A percentile compares a stretch with the other conserved stretches of the same genome.
Evolutionary conservation across 2,113 vertebrate genomes (phyloP).

Genomic region (Diphyllodes magnificus): DNA sequence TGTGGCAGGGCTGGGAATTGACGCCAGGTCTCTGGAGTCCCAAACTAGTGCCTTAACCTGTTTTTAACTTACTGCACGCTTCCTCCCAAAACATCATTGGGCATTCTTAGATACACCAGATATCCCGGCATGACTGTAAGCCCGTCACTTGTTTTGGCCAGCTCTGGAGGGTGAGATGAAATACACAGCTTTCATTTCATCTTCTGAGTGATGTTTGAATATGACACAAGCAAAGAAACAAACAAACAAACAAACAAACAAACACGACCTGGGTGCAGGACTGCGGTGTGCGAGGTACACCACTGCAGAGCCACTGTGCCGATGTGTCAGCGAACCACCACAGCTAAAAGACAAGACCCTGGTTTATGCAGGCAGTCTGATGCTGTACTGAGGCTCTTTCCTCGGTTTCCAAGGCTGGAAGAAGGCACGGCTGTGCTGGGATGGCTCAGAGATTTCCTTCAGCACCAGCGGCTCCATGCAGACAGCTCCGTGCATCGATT

Average conservation of each 20-base stretch:
- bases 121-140: neutral
- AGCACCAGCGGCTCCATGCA: neutral
- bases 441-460: neutral
- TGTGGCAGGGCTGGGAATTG: neutral
- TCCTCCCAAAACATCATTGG: neutral
- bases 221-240: neutral
- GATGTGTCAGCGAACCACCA: rapidly evolving
- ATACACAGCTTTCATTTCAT: neutral
- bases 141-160: neutral
- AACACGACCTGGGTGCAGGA: no score
- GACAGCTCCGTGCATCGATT: rapidly evolving
- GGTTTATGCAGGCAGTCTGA: neutral
- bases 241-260: neutral
- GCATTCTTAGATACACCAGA: neutral
- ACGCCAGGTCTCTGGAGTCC: neutral
- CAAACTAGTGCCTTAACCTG: neutral
- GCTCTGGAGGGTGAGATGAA: neutral
- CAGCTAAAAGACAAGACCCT: neutral
- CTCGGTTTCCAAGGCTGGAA: neutral
- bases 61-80: neutral
- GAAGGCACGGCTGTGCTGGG: rapidly evolving
- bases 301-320: neutral
- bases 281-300: rapidly evolving
- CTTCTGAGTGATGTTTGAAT: neutral
- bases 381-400: neutral